Percentiles rank a stretch among this genome's conserved stretches.
Conservation (phyloP, 1,140 invertebrate species). For the Diachasmimorpha longicaudata region DNA sequence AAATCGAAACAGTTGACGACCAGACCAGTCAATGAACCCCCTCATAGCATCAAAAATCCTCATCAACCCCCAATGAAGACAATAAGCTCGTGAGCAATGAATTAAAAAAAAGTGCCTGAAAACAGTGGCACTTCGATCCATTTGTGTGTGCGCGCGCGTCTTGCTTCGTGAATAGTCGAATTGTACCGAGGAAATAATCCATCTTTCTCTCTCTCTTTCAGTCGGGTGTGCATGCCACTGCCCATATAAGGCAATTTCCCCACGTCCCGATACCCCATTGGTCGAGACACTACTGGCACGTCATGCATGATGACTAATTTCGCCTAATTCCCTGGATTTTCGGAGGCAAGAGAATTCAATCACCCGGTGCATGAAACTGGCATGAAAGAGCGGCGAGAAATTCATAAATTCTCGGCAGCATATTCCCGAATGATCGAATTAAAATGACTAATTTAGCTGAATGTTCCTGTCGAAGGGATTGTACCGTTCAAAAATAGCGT, state of each 20-base stretch:
- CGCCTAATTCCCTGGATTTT: slow-evolving; percentile 11
- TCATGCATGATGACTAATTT: slow-evolving; percentile 33
- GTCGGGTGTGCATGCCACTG: slow-evolving; percentile 49
- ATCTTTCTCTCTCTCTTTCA: slow-evolving; percentile 22
- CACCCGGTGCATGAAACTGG: neutral
- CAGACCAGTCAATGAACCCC: too few species aligned
- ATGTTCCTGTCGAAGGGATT: neutral
- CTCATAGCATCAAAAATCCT: neutral
- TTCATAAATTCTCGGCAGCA: neutral
- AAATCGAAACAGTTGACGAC: too few species aligned
- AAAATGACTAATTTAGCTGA: slow-evolving; percentile 4
- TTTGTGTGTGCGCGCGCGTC: slow-evolving; percentile 10
- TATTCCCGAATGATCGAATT: neutral
- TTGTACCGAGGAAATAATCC: neutral
- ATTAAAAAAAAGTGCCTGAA: neutral
- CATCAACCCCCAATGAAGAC: too few species aligned
- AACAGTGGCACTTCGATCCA: neutral
- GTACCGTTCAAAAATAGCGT: slow-evolving; percentile 30
- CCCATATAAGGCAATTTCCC: slow-evolving; percentile 67
- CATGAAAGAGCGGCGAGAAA: neutral
- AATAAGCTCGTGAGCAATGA: neutral
- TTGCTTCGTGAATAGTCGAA: neutral
- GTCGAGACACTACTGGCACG: slow-evolving; percentile 41
- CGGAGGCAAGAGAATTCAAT: neutral
- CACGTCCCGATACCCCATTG: slow-evolving; percentile 59